These are phyloP conservation scores for Ormyrus labotus DNA, from an alignment of 2,888 invertebrate genomes.

Conservation along the genomic window DNA sequence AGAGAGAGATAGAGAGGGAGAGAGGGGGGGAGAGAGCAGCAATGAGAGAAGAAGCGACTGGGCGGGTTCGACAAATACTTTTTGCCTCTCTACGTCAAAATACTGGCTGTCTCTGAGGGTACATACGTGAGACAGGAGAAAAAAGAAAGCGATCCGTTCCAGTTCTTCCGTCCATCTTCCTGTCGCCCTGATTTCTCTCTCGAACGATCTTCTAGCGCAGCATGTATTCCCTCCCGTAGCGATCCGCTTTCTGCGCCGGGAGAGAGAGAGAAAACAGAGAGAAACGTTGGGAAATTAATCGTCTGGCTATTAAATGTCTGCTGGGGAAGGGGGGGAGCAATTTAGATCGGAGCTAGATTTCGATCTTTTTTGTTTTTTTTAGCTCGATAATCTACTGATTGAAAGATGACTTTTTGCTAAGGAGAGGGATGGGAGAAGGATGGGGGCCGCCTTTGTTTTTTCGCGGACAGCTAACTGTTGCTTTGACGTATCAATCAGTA, in stretches of 20 bases:
- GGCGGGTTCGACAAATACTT: too few species aligned
- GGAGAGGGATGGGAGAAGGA: not conserved
- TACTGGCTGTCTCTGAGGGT: too few species aligned
- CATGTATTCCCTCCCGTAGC: constrained; percentile 62
- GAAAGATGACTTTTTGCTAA: constrained; percentile 18
- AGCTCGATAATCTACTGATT: constrained; percentile 35
- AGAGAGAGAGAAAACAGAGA: not conserved
- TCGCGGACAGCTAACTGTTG: not conserved
- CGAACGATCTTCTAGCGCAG: constrained; percentile 57
- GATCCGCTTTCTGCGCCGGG: constrained; percentile 63
- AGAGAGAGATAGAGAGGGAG: too few species aligned
- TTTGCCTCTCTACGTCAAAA: too few species aligned
- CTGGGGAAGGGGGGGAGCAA: not conserved
- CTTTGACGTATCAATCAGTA: too few species aligned
- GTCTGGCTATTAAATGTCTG: too few species aligned
- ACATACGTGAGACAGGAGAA: not conserved
- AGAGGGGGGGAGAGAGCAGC: too few species aligned
- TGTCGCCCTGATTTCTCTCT: not conserved
- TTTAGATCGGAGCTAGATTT: constrained; percentile 20
- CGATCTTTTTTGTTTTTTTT: not conserved
- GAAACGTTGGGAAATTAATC: constrained; percentile 17
- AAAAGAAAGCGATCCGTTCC: not conserved
- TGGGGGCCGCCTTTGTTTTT: not conserved
- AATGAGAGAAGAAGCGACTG: too few species aligned
- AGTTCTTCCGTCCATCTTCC: not conserved